Percentiles rank a stretch among this genome's conserved stretches.
phyloP scores from a whole-genome alignment of 2,888 invertebrate species.

The Resseliella maxima region DNA sequence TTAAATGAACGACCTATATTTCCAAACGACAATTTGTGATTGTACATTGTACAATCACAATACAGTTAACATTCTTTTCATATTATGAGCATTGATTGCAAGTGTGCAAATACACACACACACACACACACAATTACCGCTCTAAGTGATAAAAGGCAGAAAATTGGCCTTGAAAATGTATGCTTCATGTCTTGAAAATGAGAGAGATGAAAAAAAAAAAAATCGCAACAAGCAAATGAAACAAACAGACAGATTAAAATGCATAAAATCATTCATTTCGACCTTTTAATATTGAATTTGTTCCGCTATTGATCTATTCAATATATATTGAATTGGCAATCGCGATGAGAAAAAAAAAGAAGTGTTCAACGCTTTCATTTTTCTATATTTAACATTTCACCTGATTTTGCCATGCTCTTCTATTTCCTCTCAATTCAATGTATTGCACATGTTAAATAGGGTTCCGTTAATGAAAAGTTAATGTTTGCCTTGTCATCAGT shows the following conservation, averaged over 20 bases:
- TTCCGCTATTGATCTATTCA: background rate
- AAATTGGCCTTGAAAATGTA: slow-evolving; percentile 6
- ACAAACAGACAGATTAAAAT: background rate
- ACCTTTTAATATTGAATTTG: background rate
- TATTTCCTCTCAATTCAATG: background rate
- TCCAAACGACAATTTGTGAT: background rate
- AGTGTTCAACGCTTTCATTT: background rate
- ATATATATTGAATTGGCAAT: slow-evolving; percentile 7
- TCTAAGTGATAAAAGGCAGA: slow-evolving; percentile 22
- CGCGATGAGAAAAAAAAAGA: background rate
- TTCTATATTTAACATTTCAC: background rate
- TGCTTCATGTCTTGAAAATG: background rate
- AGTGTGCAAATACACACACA: too few species aligned
- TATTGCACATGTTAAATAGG: background rate
- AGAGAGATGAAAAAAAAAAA: background rate
- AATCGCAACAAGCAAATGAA: background rate
- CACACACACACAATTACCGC: background rate
- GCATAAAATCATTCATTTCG: background rate
- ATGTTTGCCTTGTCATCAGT: background rate
- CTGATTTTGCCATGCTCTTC: background rate
- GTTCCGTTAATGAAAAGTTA: too few species aligned
- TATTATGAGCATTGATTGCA: background rate
- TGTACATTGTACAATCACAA: background rate
- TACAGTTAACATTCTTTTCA: slow-evolving; percentile 23
- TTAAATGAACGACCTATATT: slow-evolving; percentile 38